Conservation (phyloP, 2,888 invertebrate species). For the Meloe dianella region DNA sequence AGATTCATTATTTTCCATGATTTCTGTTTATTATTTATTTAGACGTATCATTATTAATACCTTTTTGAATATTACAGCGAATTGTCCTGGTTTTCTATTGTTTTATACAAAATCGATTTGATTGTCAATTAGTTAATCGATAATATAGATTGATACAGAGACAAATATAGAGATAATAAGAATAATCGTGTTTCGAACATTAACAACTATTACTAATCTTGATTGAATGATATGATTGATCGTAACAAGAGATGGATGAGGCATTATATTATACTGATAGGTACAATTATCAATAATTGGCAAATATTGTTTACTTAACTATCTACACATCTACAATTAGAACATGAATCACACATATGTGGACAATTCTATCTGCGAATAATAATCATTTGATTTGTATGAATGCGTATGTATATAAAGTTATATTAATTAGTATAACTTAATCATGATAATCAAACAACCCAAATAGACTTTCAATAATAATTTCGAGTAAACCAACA, state of each 20-base stretch:
- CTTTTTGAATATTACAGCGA: background rate
- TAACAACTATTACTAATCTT: background rate
- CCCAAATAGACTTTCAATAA: too few species aligned
- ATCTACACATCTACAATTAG: slow-evolving; percentile 16
- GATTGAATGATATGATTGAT: slow-evolving; percentile 20
- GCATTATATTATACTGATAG: background rate
- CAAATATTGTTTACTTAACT: slow-evolving; percentile 32
- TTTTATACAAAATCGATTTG: too few species aligned
- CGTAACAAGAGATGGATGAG: slow-evolving; percentile 21
- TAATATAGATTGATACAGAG: too few species aligned
- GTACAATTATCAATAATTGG: slow-evolving; percentile 28
- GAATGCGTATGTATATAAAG: background rate
- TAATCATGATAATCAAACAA: background rate
- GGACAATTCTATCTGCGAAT: background rate
- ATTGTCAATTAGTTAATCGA: too few species aligned
- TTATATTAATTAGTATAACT: background rate
- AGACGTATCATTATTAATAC: too few species aligned
- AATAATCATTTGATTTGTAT: background rate
- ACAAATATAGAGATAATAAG: background rate
- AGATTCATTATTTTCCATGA: background rate
- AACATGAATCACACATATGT: background rate
- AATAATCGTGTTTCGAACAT: background rate
- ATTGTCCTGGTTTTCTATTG: too few species aligned
- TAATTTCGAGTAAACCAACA: background rate
- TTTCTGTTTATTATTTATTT: too few species aligned